Evolutionary conservation across 2,113 vertebrate species (phyloP), one percentile per base, ranked within the genome.

Genomic region (Cryptomyrus ogoouensis): DNA sequence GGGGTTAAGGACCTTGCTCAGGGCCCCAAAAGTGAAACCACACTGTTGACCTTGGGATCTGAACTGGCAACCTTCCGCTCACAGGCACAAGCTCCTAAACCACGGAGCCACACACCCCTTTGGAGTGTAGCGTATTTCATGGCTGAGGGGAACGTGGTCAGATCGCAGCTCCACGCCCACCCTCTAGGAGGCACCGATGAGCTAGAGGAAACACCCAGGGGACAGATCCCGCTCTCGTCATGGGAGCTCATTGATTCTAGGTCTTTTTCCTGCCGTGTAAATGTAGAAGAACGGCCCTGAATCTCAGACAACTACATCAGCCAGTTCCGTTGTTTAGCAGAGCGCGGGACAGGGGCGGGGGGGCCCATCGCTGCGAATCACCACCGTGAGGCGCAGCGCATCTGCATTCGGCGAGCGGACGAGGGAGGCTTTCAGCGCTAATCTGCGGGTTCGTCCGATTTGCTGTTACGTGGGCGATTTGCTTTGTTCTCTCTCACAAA

Each of bases 291-390:
- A 95, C 91, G 24, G 35, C 92, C 91, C 93, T 91, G 91, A 86
- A 42, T 91, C 74, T 93, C 90, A 94, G 95, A 96, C 96, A 95
- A 91, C 93, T 96, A 96, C 96, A 96, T 96, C 96, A 95, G 95
- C 91, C 94, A 95, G 94, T 95, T 96, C 96, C 95, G 62, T 27
- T 31, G n/a, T 70, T 70, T 12, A 66, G 62, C n/a, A 96, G 91
- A 90, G 94, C 87, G n/a, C 70, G 90, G 95, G 94, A 96, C 95
- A 95, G 91, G 91, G 94, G 92, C 2, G 47, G 95, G 49, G 95
- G 95, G 94, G 94, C 93, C 96, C 97, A 96, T 97, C 96, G 96
- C 94, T 93, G 93, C 92, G 94, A 93, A 96, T 98, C 97, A 97
- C 92, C 94, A 70, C 93, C 89, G 93, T 91, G 91, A 94, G 88